A percentile compares a stretch with the other conserved stretches of the same genome.
Conservation (phyloP, 2,113 vertebrate species). For the Galeopterus variegatus region DNA sequence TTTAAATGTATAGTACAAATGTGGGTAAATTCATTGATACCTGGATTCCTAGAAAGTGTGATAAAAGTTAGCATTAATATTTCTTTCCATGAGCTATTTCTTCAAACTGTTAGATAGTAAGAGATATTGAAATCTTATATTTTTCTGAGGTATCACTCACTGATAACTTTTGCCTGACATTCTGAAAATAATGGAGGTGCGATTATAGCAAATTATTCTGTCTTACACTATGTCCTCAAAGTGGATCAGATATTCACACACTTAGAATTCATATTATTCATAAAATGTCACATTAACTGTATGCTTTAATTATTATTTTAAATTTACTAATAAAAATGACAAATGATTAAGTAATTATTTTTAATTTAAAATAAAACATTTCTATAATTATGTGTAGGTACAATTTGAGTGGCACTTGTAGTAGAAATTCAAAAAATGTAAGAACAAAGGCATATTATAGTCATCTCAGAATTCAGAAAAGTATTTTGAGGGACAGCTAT, state of each 20-base stretch:
- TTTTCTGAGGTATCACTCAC: conserved; percentile 70
- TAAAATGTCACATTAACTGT: conserved; percentile 74
- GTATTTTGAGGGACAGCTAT: not conserved
- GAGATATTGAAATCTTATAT: conserved; percentile 78
- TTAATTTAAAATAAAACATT: conserved; percentile 38
- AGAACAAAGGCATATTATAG: not conserved
- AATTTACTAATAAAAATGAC: not conserved
- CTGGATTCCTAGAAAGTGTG: conserved; percentile 81
- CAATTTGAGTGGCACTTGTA: not conserved
- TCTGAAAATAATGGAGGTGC: conserved; percentile 82
- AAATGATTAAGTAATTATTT: not conserved
- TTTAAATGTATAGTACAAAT: conserved; percentile 71
- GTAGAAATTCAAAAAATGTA: not conserved
- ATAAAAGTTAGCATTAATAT: conserved; percentile 67
- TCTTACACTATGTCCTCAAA: conserved; percentile 76
- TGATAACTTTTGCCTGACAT: conserved; percentile 79
- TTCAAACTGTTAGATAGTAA: conserved; percentile 82
- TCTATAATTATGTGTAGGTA: not conserved
- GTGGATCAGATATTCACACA: conserved; percentile 50
- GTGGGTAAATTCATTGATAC: conserved; percentile 78
- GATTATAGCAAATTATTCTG: conserved; percentile 83
- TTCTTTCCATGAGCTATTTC: conserved; percentile 79
- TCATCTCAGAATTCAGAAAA: not conserved
- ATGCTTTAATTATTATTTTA: conserved; percentile 66
- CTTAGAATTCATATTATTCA: conserved; percentile 65